Evolutionary conservation across 2,888 invertebrate genomes (phyloP), one percentile per base, ranked within the genome.

Genomic region (Rhagonycha lutea): DNA sequence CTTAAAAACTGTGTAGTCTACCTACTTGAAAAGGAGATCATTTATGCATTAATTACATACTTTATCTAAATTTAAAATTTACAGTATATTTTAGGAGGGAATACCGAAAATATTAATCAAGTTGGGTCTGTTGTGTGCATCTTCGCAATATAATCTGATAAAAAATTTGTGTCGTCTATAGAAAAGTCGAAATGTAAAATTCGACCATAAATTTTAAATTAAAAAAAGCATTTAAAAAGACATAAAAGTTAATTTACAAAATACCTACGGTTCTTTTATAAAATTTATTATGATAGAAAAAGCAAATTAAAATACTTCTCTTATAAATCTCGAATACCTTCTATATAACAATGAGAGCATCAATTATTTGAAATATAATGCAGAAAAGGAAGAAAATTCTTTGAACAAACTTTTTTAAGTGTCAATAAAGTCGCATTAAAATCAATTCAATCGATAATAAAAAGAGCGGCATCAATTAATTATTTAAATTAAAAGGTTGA

Each of bases 271-370:
- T 47, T 47, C 47, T n/a, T 47, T 47, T 47, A n/a, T 47, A 47
- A 47, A 47, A 47, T 47, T 47, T 47, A 47, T 47, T 47, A 47
- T 47, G 47, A 47, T 47, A 47, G 47, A 47, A 47, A 47, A 47
- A 47, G 47, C 47, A 47, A 47, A 47, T 47, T 47, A 47, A 47
- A 47, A 47, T 47, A 47, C 47, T 47, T 47, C 47, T 47, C 47
- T 47, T 47, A 47, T 47, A 47, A 47, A 47, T 47, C 47, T 47
- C 47, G n/a, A 47, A 47, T 47, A 47, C 47, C 47, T 32, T 47
- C 47, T n/a, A 47, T 71, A 71, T 65, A 68, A 72, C 72, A 72
- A 72, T 68, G 72, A 68, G 72, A 32, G 60, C 72, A 61, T 72
- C 67, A 72, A 72, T 72, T 68, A 72, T 18, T 28, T 28, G 18